Evolutionary conservation across 2,888 invertebrate species (phyloP).

Genomic region (Catocala nupta): DNA sequence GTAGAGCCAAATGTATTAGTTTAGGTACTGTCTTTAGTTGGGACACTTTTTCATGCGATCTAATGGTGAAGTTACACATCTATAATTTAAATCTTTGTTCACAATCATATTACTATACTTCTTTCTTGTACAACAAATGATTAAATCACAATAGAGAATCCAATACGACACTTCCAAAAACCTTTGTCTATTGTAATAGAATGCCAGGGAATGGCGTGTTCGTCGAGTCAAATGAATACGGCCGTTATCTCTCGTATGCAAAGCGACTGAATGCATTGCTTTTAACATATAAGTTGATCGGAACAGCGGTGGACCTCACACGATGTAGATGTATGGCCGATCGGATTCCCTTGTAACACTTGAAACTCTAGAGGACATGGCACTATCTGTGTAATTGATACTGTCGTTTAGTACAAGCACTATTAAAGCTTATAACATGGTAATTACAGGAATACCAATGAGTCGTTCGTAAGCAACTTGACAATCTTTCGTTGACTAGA

Average conservation of each 20-base stretch:
- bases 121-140: not conserved
- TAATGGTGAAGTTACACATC: too few relatives aligned
- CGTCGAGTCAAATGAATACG: slow-evolving; percentile 5
- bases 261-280: slow-evolving; percentile 45
- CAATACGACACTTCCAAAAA: not conserved
- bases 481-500: too few relatives aligned
- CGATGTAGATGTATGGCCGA: slow-evolving; percentile 25
- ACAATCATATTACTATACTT: too few relatives aligned
- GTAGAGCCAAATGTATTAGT: too few relatives aligned
- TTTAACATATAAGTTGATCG: slow-evolving; percentile 39
- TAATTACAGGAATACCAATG: slow-evolving; percentile 7
- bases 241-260: slow-evolving; percentile 46
- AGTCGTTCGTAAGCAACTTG: not conserved
- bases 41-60: too few relatives aligned
- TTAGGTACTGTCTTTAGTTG: too few relatives aligned
- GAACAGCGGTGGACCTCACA: slow-evolving; percentile 41
- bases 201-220: not conserved
- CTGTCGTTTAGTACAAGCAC: slow-evolving; percentile 4
- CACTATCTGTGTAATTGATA: slow-evolving; percentile 14
- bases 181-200: slow-evolving; percentile 4
- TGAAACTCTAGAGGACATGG: slow-evolving; percentile 4
- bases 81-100: too few relatives aligned
- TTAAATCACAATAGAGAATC: not conserved
- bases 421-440: slow-evolving; percentile 1
- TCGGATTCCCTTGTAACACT: slow-evolving; percentile 4